phyloP scores from a whole-genome alignment of 1,140 invertebrate genomes.

The Pseudomyrmex sp. region DNA sequence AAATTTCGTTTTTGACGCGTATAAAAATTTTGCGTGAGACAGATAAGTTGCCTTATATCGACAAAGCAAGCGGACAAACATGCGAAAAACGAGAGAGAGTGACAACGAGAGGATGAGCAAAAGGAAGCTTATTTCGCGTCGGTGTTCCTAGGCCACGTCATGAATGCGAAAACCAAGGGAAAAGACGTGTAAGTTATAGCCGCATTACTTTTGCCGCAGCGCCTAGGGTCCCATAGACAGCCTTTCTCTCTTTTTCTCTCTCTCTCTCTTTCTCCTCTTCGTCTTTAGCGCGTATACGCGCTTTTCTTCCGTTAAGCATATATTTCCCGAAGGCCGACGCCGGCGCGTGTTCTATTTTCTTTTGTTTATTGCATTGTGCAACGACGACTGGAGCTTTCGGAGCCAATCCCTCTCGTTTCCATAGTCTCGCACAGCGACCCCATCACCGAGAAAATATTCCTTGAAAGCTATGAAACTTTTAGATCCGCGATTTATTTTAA shows the following conservation, averaged over 20 bases:
- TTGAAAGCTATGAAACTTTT: conserved; percentile 10
- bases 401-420: conserved; percentile 30
- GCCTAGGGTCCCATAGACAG: conserved; percentile 20
- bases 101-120: conserved; percentile 28
- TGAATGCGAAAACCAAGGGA: conserved; percentile 65
- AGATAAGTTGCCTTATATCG: conserved; percentile 35
- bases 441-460: conserved; percentile 1
- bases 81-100: conserved; percentile 7
- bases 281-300: neutral
- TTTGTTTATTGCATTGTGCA: conserved; percentile 56
- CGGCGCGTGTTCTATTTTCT: conserved; percentile 17
- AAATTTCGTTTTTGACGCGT: conserved; percentile 7
- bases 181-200: conserved; percentile 62
- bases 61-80: conserved; percentile 9
- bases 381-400: conserved; percentile 21
- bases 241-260: neutral
- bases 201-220: conserved; percentile 64
- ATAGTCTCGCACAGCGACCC: neutral
- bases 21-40: neutral
- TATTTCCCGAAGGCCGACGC: conserved; percentile 31
- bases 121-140: conserved; percentile 39
- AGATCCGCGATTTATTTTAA: neutral
- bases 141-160: conserved; percentile 54
- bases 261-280: neutral
- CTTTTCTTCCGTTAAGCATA: conserved; percentile 21